phyloP scores from a whole-genome alignment of 2,888 invertebrate species.

The Hyposoter didymator region DNA sequence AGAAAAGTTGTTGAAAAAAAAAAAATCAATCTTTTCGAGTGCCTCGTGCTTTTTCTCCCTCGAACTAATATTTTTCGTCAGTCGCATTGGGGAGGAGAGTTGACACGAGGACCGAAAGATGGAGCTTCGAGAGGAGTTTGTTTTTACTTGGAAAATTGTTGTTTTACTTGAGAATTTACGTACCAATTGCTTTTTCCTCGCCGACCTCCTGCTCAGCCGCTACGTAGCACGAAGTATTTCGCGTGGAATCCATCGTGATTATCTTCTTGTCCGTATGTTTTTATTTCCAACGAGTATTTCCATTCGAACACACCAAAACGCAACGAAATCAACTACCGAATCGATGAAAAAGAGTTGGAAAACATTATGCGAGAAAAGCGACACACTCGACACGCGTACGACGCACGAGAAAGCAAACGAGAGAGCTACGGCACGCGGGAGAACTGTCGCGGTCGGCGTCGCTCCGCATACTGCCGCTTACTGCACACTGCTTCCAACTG shows the following conservation, averaged over 20 bases:
- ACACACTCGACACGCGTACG: neutral
- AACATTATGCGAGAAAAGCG: neutral
- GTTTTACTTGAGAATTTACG: neutral
- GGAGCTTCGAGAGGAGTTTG: neutral
- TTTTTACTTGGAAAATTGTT: neutral
- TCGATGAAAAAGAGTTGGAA: neutral
- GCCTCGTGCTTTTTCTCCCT: slow-evolving; percentile 36
- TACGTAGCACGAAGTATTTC: neutral
- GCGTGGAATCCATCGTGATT: slow-evolving; percentile 50
- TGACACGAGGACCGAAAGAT: neutral
- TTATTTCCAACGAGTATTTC: neutral
- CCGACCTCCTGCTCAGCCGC: slow-evolving; percentile 11
- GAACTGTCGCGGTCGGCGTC: slow-evolving; percentile 62
- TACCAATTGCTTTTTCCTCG: slow-evolving; percentile 59
- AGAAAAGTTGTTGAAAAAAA: neutral
- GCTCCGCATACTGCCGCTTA: slow-evolving; percentile 64
- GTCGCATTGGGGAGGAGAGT: neutral
- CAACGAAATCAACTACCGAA: neutral
- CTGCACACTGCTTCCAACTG: slow-evolving; percentile 35
- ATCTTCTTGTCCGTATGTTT: neutral
- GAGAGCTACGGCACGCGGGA: slow-evolving; percentile 5
- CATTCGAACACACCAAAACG: neutral
- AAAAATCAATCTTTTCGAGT: slow-evolving; percentile 47
- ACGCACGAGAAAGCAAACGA: neutral
- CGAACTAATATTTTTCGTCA: slow-evolving; percentile 4